Evolutionary conservation across 2,113 vertebrate species (phyloP), one percentile per base, ranked within the genome.

Genomic region (Silurus meridionalis): DNA sequence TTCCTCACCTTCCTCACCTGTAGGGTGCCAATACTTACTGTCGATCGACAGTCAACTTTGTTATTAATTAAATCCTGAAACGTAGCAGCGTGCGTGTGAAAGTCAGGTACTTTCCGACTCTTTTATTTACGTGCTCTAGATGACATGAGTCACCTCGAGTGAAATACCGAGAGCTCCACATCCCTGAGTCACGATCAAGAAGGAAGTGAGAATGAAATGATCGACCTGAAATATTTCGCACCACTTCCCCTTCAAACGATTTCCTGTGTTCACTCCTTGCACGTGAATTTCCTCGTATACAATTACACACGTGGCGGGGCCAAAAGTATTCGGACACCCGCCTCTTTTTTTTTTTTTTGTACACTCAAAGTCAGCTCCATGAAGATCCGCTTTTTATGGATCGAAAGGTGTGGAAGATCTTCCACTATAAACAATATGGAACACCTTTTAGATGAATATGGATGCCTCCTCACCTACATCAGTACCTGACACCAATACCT

Each of bases 71-170:
- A 3, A n/a, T n/a, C 74, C 11, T 25, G 23, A 77, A 37, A 77
- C 23, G n/a, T 77, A 37, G 8, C 25, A 80, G 46, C 55, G 21
- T 21, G 25, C 6, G 2, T 14, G 60, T 64, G 60, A 82, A 82
- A 82, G 80, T 82, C 80, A 63, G 80, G 80, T 82, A 64, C 80
- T 82, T 82, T 64, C 80, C 80, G 19, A 64, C 37, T 64, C 80
- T 61, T 82, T 61, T 82, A 82, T 82, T 82, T 50, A 50, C 37
- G 11, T 64, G 80, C 60, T 46, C 78, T 80, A 60, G 80, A 64
- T 82, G 58, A 82, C 80, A 80, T 80, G 80, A 82, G 80, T 82
- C 80, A 82, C 80, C 80, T 64, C 60, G 19, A 64, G 58, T 81
- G 63, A 63, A 58, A 81, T 81, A 81, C 80, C 37, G 46, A 48